These are phyloP conservation scores for Carollia perspicillata DNA, from an alignment of 2,113 vertebrate species.

Conservation along the genomic window DNA sequence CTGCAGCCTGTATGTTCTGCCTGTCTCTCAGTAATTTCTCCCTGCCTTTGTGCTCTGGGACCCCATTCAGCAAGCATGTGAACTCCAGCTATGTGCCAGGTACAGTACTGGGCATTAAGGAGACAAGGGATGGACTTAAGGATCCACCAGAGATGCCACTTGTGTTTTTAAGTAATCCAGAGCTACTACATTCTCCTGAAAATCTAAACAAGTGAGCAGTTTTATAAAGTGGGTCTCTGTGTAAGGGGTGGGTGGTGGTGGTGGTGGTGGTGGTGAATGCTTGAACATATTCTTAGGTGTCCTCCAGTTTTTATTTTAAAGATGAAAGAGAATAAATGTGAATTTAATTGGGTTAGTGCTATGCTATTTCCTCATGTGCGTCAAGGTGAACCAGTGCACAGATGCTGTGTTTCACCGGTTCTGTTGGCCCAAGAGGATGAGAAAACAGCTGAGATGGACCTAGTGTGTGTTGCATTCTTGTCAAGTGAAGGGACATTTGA, in stretches of 20 bases:
- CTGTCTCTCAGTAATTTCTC: background rate
- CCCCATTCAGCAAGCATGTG: background rate
- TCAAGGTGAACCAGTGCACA: background rate
- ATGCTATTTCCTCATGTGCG: background rate
- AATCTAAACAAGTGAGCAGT: background rate
- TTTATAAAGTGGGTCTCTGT: background rate
- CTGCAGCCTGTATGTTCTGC: background rate
- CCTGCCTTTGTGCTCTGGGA: background rate
- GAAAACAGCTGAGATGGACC: background rate
- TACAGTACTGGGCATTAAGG: background rate
- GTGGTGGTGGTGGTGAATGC: background rate
- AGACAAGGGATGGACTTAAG: background rate
- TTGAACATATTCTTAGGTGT: background rate
- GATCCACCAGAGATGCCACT: background rate
- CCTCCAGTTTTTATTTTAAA: background rate
- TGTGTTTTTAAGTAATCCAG: background rate
- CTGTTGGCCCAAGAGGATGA: background rate
- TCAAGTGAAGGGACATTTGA: background rate
- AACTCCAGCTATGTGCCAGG: background rate
- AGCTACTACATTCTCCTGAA: background rate
- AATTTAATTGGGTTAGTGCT: background rate
- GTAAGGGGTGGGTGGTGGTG: background rate
- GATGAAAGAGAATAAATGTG: background rate
- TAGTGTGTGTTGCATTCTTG: background rate
- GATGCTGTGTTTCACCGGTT: background rate